phyloP scores from a whole-genome alignment of 92 coral and sea anemone genomes.

The Plumapathes pennacea region DNA sequence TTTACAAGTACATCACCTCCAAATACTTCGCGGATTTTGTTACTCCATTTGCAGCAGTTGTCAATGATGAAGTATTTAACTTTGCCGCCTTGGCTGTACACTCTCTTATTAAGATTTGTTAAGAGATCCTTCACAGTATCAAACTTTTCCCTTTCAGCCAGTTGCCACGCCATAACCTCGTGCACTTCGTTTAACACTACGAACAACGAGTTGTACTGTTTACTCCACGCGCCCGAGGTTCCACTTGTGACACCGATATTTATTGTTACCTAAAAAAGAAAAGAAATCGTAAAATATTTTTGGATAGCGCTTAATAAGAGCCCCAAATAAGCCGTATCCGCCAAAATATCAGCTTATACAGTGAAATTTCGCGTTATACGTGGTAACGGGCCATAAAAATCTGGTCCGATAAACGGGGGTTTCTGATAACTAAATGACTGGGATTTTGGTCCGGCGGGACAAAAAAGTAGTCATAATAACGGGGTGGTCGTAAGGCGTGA shows the following conservation, averaged over 20 bases:
- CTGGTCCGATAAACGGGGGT: no score
- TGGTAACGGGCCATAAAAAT: no score
- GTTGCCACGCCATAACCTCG: constrained; percentile 35
- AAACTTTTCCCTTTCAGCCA: constrained; percentile 22
- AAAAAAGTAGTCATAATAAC: no score
- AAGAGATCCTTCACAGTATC: constrained; percentile 22
- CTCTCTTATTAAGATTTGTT: constrained; percentile 15
- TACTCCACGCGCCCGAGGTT: constrained; percentile 7
- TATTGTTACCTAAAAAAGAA: constrained; percentile 13
- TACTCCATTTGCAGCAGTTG: constrained; percentile 42
- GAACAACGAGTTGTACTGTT: constrained; percentile 35
- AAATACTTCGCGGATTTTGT: constrained; percentile 30
- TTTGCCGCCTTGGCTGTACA: constrained; percentile 10
- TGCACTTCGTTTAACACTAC: constrained; percentile 36
- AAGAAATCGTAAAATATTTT: no score
- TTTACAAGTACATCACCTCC: constrained; percentile 12
- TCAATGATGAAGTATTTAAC: constrained; percentile 10
- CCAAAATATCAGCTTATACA: no score
- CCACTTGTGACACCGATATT: constrained; percentile 9
- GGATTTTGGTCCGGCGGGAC: no score
- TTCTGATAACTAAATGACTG: no score
- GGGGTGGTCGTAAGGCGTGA: no score
- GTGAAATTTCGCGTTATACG: no score
- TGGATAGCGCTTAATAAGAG: no score
- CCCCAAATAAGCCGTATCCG: no score